phyloP scores from a whole-genome alignment of 2,888 invertebrate species.

The Melanargia galathea region DNA sequence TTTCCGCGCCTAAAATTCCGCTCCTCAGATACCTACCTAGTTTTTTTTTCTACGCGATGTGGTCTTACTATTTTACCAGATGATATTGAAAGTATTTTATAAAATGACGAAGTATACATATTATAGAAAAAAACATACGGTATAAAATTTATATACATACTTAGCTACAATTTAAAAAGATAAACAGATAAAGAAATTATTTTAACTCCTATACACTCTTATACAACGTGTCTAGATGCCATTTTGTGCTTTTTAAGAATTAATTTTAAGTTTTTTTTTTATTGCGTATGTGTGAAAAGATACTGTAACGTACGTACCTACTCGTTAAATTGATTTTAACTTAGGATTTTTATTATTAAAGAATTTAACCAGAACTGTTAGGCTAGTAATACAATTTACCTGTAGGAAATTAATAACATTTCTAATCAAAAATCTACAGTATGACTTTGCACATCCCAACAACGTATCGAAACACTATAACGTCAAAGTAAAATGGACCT shows the following conservation, averaged over 20 bases:
- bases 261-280: not conserved
- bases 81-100: constrained; percentile 9
- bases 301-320: too few species aligned
- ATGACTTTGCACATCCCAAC: too few species aligned
- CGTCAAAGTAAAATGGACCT: too few species aligned
- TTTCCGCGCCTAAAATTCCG: too few species aligned
- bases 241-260: constrained; percentile 1
- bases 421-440: too few species aligned
- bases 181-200: not conserved
- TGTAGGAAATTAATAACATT: not conserved
- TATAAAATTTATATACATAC: not conserved
- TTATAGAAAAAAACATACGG: not conserved
- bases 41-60: constrained; percentile 1
- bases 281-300: not conserved
- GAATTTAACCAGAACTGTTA: constrained; percentile 16
- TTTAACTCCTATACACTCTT: not conserved
- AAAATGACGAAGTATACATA: not conserved
- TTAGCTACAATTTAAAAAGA: not conserved
- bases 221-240: constrained; percentile 1
- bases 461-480: too few species aligned
- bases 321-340: not conserved
- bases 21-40: too few species aligned
- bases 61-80: not conserved
- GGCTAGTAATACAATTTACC: not conserved
- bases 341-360: constrained; percentile 7